Conservation (phyloP, 2,888 invertebrate species). For the Fragum fragum region DNA sequence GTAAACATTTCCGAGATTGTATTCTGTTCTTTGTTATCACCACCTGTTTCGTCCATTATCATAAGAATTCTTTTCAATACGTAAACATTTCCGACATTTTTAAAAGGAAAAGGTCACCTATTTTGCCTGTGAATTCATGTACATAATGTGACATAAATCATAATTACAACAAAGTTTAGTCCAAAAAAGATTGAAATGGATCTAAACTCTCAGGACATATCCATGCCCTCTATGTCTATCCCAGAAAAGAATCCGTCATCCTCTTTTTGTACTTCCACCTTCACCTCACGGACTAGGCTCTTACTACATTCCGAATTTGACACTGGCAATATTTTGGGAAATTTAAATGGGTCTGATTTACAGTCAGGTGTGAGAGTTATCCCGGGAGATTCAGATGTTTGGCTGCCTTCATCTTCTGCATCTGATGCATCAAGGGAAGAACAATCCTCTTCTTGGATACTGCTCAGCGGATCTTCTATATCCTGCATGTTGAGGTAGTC, state of each 20-base stretch:
- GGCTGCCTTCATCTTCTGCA: conserved; percentile 55
- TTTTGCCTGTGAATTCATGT: too few relatives aligned
- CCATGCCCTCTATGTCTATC: conserved; percentile 51
- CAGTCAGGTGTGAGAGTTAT: conserved; percentile 56
- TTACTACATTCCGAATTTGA: background rate
- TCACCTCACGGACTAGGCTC: background rate
- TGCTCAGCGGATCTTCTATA: conserved; percentile 33
- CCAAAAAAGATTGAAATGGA: background rate
- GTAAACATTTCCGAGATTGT: too few relatives aligned
- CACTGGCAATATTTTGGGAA: conserved; percentile 20
- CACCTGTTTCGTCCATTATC: too few relatives aligned
- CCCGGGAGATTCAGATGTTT: conserved; percentile 52
- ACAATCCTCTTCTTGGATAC: conserved; percentile 41
- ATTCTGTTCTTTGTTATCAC: too few relatives aligned
- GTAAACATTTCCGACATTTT: too few relatives aligned
- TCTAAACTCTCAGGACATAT: background rate
- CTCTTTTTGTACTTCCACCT: conserved; percentile 29
- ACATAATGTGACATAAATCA: too few relatives aligned
- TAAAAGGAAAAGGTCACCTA: too few relatives aligned
- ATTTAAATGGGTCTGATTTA: conserved; percentile 46
- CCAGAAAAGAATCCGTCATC: conserved; percentile 66
- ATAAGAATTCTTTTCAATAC: too few relatives aligned
- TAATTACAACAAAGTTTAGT: background rate
- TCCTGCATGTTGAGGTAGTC: conserved; percentile 31
- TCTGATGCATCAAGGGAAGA: conserved; percentile 46